Conservation (phyloP, 2,113 vertebrate genomes). For the Protobothrops flavoviridis region DNA sequence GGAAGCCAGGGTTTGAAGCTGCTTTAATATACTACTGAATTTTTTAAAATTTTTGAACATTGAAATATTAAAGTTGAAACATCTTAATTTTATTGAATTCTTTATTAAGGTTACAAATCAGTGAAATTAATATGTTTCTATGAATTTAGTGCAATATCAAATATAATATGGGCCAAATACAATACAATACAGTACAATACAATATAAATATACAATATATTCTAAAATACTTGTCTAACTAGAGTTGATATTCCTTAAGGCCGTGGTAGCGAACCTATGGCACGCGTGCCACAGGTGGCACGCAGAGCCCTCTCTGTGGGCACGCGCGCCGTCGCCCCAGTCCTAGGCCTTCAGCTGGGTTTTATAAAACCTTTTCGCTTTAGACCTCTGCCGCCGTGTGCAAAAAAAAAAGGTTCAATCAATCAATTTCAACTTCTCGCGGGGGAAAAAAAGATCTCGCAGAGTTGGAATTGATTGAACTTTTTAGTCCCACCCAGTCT, state of each 20-base stretch:
- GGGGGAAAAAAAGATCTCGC: too few species aligned
- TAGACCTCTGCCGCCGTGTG: too few species aligned
- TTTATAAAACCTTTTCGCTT: too few species aligned
- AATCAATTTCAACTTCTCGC: too few species aligned
- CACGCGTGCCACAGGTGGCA: too few species aligned
- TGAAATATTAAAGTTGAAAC: background rate
- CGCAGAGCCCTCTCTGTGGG: too few species aligned
- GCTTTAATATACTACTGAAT: background rate
- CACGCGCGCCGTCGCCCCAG: rapidly evolving
- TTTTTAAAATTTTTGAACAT: background rate
- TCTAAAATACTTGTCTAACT: background rate
- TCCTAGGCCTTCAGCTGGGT: too few species aligned
- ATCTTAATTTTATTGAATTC: background rate
- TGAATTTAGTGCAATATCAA: background rate
- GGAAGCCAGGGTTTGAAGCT: background rate
- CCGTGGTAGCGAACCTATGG: too few species aligned
- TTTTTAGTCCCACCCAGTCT: too few species aligned
- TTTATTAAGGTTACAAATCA: background rate
- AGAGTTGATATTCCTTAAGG: background rate
- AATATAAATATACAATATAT: background rate
- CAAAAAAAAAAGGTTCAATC: too few species aligned
- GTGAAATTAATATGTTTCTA: background rate
- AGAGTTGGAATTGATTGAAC: too few species aligned
- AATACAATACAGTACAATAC: background rate
- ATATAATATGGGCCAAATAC: background rate